Conservation (phyloP, 2,797 vertebrate species). For the Chiloscyllium punctatum region DNA sequence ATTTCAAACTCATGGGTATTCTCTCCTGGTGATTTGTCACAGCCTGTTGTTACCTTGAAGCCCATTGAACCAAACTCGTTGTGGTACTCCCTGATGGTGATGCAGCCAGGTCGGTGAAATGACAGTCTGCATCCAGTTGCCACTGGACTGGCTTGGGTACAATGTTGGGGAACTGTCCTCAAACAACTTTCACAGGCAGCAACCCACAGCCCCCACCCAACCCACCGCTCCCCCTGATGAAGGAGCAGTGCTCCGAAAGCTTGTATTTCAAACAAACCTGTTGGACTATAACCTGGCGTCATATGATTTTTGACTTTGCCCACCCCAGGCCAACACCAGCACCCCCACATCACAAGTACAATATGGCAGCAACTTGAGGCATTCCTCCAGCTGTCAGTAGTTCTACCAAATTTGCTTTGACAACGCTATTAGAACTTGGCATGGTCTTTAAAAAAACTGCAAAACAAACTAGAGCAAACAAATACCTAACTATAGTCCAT, state of each 20-base stretch:
- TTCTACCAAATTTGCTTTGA: neutral
- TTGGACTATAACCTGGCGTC: too few relatives aligned
- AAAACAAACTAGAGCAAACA: neutral
- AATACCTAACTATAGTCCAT: neutral
- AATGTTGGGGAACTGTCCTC: neutral
- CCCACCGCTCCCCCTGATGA: neutral
- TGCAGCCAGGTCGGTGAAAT: neutral
- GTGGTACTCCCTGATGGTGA: neutral
- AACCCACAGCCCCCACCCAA: neutral
- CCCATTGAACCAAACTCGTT: neutral
- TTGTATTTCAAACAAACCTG: too few relatives aligned
- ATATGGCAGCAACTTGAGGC: neutral
- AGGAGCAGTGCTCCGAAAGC: neutral
- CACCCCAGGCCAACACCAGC: too few relatives aligned
- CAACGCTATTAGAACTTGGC: neutral
- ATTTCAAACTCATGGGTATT: neutral
- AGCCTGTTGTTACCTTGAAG: neutral
- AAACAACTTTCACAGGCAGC: neutral
- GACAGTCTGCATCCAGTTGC: neutral
- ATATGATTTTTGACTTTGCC: too few relatives aligned
- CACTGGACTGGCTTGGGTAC: too few relatives aligned
- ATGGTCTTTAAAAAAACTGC: neutral
- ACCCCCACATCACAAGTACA: neutral
- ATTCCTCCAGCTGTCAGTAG: neutral
- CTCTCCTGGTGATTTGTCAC: too few relatives aligned